phyloP scores from a whole-genome alignment of 1,140 invertebrate species.

The Fopius arisanus region DNA sequence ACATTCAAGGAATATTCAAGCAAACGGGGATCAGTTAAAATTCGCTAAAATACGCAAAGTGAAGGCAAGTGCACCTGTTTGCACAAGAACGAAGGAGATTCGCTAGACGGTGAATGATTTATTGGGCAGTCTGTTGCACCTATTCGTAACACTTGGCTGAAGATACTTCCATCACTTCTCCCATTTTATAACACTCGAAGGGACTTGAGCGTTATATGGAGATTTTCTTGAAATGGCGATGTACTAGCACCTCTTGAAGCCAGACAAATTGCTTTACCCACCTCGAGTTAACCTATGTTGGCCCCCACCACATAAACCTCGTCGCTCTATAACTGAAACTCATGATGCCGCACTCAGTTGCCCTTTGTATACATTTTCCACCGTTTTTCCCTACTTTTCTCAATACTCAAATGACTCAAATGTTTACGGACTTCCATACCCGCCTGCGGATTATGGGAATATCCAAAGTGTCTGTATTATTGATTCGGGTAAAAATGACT shows the following conservation, averaged over 20 bases:
- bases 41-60: not conserved
- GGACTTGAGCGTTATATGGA: slow-evolving; percentile 33
- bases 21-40: not conserved
- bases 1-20: not conserved
- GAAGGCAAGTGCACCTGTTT: slow-evolving; percentile 37
- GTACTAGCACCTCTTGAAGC: slow-evolving; percentile 10
- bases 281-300: slow-evolving; percentile 22
- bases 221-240: slow-evolving; percentile 21
- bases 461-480: not conserved
- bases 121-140: slow-evolving; percentile 52
- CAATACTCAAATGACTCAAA: not conserved
- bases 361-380: slow-evolving; percentile 12
- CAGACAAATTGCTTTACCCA: slow-evolving; percentile 31
- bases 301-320: slow-evolving; percentile 10
- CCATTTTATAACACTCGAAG: slow-evolving; percentile 39
- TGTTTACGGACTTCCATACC: not conserved
- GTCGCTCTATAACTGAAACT: not conserved
- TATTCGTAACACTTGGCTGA: slow-evolving; percentile 46
- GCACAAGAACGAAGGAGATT: slow-evolving; percentile 42
- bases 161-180: slow-evolving; percentile 16
- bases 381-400: not conserved
- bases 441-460: not conserved
- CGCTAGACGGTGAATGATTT: slow-evolving; percentile 55
- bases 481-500: slow-evolving; percentile 20
- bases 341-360: not conserved